These are phyloP conservation scores for Diceros bicornis DNA, from an alignment of 2,797 vertebrate species.

Conservation along the genomic window DNA sequence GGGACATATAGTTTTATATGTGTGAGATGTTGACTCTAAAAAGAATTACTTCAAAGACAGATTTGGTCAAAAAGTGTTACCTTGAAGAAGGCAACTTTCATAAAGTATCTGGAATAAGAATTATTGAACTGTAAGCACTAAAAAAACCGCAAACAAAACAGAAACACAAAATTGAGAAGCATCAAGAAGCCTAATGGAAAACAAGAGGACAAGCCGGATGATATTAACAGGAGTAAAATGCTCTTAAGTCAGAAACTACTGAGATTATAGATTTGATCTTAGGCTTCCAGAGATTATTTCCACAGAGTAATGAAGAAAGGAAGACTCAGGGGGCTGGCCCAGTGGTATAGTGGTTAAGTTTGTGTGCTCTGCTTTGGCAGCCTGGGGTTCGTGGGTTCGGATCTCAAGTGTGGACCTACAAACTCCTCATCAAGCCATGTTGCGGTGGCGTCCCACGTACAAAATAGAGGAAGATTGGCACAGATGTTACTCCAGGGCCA, in stretches of 20 bases:
- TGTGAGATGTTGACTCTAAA: background rate
- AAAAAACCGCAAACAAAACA: background rate
- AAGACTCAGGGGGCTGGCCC: too few relatives aligned
- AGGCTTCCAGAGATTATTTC: background rate
- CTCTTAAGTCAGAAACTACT: background rate
- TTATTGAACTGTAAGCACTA: background rate
- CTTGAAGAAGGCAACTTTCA: slow-evolving; percentile 23
- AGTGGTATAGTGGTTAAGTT: too few relatives aligned
- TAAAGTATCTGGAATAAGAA: background rate
- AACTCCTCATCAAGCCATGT: too few relatives aligned
- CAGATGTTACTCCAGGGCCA: too few relatives aligned
- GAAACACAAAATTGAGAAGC: background rate
- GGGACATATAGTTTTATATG: background rate
- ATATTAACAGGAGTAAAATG: background rate
- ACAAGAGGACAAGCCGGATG: background rate
- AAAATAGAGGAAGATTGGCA: too few relatives aligned
- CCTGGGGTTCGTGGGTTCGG: too few relatives aligned
- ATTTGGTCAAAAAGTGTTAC: background rate
- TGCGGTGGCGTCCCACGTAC: too few relatives aligned
- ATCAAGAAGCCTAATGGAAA: background rate
- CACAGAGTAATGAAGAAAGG: background rate
- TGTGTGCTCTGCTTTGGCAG: too few relatives aligned
- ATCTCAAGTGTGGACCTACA: too few relatives aligned
- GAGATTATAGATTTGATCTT: background rate
- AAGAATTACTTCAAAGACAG: background rate